Base-by-base conservation (phyloP, 2,797 vertebrate genomes). In the Clarias pachynema region DNA sequence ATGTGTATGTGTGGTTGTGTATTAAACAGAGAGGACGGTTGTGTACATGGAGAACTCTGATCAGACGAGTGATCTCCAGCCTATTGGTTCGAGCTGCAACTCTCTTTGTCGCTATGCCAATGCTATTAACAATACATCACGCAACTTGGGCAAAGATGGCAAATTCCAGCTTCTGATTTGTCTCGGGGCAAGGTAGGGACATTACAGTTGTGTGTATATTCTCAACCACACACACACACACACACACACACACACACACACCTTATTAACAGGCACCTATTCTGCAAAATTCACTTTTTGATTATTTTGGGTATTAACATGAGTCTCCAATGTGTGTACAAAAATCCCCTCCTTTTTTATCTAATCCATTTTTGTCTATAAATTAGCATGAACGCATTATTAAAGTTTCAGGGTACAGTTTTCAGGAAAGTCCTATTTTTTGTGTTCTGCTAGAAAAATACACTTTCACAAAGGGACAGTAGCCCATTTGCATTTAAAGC, bases 151-250 rank as follows among this genome's bases (percentile, higher is more conserved):
- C 20, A 99, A 99, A 91, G 98, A 99, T 0, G 98, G 98, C 59
- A 99, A 99, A 90, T 98, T 99, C 93, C 98, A 99, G 92, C 96
- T 99, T 85, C 93, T 99, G 5, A 94, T 99, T 90, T 99, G 98
- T 93, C 93, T 99, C 14, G 98, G 97, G 86, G 95, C 97, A 72
- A 96, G 98, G 98, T 99, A 79, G 93, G 88, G 5, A 1, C 31
- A 5, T 16, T 12, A 20, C 16, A 65, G 14, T 14, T 7, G 22
- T 22, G 22, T 34, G 29, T 5, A 29, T 56, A 53, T 49, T 49
- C 44, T 49, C 44, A 49, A 49, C 2, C 4, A 12, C 57, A 60
- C 10, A 63, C 12, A 6, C 7, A 63, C 18, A 29, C 12, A 77
- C 18, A 63, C n/a, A 56, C 8, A 2, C 66, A 20, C 72, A 29